Evolutionary conservation across 2,797 vertebrate genomes (phyloP), one percentile per base, ranked within the genome.

Genomic region (Toxotes lorentzi): DNA sequence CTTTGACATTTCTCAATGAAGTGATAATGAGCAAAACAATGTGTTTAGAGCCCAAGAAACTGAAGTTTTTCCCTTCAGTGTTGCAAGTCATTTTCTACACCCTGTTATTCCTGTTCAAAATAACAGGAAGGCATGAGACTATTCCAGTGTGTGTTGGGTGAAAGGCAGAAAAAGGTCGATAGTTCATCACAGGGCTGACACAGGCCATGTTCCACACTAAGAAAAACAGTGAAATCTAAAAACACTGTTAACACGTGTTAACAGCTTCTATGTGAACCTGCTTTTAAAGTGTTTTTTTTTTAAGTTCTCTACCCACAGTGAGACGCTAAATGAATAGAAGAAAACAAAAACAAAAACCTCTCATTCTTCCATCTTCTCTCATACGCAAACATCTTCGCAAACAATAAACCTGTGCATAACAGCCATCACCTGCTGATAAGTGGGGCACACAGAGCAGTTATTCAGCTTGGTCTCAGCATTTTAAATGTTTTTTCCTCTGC

Each of bases 31-130:
- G 24, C 34, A 40, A 62, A 60, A 24, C 58, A 45, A 30, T 24
- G 27, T 30, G 24, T 21, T 35, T 19, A 59, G 58, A 34, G 40
- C 38, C 51, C 43, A 50, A 83, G 13, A 70, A 73, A 54, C 24
- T 61, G 8, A 24, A 19, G 24, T 17, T 68, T 68, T 67, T 12
- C 53, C 58, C n/a, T n/a, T 76, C 9, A 56, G 60, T 59, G 70
- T 54, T 70, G 38, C 30, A 61, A 61, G 43, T 61, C 5, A 64
- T 14, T 58, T 57, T 62, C 32, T 17, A 58, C 30, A 71, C n/a
- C 23, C n/a, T 21, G 32, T 59, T 66, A 67, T 64, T 88, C 30
- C 34, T 19, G 38, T 41, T 66, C 34, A 79, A 65, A 82, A 86
- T 54, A 74, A 61, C 53, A 81, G 13, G 50, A 78, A 75, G 24